Evolutionary conservation across 2,113 vertebrate genomes (phyloP).

Genomic region (Ondatra zibethicus): DNA sequence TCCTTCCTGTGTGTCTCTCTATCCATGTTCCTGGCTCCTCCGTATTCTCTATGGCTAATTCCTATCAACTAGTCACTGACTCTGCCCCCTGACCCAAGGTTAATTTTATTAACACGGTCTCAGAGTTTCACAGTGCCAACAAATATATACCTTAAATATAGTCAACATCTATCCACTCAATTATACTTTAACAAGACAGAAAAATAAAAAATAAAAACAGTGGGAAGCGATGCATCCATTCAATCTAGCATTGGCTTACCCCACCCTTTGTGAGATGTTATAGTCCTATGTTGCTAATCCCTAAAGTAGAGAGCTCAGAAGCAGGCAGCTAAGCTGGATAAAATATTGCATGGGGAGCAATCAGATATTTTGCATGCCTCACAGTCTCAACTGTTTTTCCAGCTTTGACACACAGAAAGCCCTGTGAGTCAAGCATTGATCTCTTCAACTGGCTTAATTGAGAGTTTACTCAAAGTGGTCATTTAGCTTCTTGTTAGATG

Average conservation of each 20-base stretch:
- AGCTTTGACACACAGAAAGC: neutral
- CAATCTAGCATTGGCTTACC: neutral
- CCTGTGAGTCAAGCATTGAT: neutral
- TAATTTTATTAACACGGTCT: no score
- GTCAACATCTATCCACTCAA: neutral
- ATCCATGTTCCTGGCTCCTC: no score
- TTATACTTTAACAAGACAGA: neutral
- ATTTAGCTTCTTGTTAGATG: neutral
- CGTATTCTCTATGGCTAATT: no score
- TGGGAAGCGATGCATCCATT: neutral
- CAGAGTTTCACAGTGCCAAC: no score
- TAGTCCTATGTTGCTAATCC: neutral
- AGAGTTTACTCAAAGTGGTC: conserved; percentile 6
- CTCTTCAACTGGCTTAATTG: neutral
- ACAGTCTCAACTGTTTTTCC: neutral
- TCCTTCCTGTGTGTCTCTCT: no score
- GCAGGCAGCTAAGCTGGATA: neutral
- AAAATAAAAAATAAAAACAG: neutral
- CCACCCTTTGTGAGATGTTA: neutral
- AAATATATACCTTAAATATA: neutral
- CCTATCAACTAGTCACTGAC: no score
- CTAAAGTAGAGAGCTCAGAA: neutral
- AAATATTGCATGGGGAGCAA: neutral
- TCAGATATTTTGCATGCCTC: neutral
- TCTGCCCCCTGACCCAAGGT: no score